These are phyloP conservation scores for Pocota personata DNA, from an alignment of 2,888 invertebrate genomes.

Conservation along the genomic window DNA sequence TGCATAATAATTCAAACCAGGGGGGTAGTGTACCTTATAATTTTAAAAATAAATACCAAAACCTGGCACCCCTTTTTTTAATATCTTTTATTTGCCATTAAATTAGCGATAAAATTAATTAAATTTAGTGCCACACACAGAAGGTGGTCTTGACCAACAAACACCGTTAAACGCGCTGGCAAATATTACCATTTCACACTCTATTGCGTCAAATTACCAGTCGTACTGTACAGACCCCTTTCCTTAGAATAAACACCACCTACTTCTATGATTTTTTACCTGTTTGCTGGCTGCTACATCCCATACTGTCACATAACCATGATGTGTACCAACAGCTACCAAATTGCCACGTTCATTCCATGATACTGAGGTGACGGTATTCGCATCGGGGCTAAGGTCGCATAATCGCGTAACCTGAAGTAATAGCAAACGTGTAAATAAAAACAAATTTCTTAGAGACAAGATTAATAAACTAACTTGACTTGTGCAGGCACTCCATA, in stretches of 20 bases:
- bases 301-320: slow-evolving; percentile 99
- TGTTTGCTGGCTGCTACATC: slow-evolving; percentile 97
- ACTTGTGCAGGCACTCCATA: slow-evolving; percentile 99
- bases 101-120: slow-evolving; percentile 18
- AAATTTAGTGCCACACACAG: slow-evolving; percentile 30
- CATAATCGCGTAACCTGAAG: slow-evolving; percentile 94
- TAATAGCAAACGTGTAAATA: slow-evolving; percentile 1
- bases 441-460: not conserved
- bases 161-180: slow-evolving; percentile 16
- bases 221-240: not conserved
- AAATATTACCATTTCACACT: slow-evolving; percentile 57
- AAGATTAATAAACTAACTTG: slow-evolving; percentile 85
- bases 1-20: not conserved
- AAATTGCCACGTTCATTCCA: slow-evolving; percentile 99
- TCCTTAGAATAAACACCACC: slow-evolving; percentile 44
- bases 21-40: not conserved
- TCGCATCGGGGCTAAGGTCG: slow-evolving; percentile 95
- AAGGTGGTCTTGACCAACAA: slow-evolving; percentile 46
- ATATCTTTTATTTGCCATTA: not conserved
- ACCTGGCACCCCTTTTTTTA: not conserved
- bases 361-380: slow-evolving; percentile 98
- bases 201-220: slow-evolving; percentile 49
- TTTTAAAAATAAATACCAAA: not conserved
- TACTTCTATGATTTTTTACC: slow-evolving; percentile 80
- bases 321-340: slow-evolving; percentile 99